Conservation (phyloP, 2,888 invertebrate genomes). For the Cyaniris semiargus region DNA sequence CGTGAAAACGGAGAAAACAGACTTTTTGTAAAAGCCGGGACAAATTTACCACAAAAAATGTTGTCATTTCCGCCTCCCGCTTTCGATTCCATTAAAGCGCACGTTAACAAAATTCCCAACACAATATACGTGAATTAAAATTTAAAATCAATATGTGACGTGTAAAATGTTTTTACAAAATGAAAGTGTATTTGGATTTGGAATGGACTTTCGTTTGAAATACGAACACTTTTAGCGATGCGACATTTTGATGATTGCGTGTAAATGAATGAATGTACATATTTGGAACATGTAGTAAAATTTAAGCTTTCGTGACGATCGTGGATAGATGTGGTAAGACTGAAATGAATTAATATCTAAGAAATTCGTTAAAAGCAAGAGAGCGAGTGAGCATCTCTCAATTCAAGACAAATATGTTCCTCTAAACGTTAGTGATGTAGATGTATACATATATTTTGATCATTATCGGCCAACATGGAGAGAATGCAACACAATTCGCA, state of each 20-base stretch:
- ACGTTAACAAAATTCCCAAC: conserved; percentile 37
- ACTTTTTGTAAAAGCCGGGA: background rate
- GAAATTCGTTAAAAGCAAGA: too few species aligned
- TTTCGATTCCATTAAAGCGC: conserved; percentile 36
- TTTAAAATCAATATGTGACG: conserved; percentile 37
- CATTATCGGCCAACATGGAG: too few species aligned
- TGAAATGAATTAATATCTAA: too few species aligned
- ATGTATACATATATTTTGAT: too few species aligned
- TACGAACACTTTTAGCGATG: background rate
- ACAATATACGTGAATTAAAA: conserved; percentile 40
- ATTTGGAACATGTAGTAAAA: background rate
- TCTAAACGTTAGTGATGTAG: too few species aligned
- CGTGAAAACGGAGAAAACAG: background rate
- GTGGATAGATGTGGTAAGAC: too few species aligned
- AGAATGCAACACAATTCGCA: too few species aligned
- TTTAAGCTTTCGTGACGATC: background rate
- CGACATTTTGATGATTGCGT: background rate
- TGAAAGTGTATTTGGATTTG: conserved; percentile 27
- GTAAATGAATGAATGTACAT: background rate
- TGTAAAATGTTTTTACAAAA: conserved; percentile 31
- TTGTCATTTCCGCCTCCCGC: conserved; percentile 34
- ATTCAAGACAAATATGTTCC: too few species aligned
- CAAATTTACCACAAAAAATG: conserved; percentile 34
- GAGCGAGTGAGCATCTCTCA: too few species aligned
- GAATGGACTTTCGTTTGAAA: conserved; percentile 18